A percentile compares a stretch with the other conserved stretches of the same genome.
phyloP scores from a whole-genome alignment of 2,888 invertebrate genomes.

The Pteria penguin region DNA sequence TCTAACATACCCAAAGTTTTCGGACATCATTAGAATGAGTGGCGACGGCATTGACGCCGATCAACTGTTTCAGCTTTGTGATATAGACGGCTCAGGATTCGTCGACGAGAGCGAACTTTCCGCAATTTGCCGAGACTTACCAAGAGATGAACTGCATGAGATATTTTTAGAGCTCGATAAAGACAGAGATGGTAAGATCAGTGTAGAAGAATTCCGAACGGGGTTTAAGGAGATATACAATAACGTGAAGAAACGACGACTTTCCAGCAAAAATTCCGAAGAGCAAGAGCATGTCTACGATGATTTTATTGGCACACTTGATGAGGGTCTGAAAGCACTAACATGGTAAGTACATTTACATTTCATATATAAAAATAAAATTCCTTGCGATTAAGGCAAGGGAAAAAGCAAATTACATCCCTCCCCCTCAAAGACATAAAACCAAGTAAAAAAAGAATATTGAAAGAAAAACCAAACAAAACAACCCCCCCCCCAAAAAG shows the following conservation, averaged over 20 bases:
- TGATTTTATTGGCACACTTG: constrained; percentile 68
- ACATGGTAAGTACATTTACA: constrained; percentile 77
- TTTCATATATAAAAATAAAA: no score
- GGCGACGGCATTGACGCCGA: constrained; percentile 35
- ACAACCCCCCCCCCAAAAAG: no score
- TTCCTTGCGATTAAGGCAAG: no score
- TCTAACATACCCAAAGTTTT: no score
- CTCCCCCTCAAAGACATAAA: no score
- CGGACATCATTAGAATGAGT: constrained; percentile 10
- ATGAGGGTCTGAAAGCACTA: constrained; percentile 70
- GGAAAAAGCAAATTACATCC: no score
- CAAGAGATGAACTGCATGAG: constrained; percentile 80
- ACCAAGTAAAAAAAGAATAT: no score
- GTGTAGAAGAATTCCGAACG: constrained; percentile 82
- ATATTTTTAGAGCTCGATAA: constrained; percentile 82
- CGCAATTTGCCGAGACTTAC: constrained; percentile 81
- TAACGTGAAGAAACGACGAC: constrained; percentile 61
- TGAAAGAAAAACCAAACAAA: no score
- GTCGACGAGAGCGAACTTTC: constrained; percentile 81
- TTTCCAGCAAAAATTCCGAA: constrained; percentile 56
- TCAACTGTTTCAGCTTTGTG: constrained; percentile 81
- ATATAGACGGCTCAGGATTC: constrained; percentile 80
- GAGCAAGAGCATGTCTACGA: constrained; percentile 57
- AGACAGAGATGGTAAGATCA: constrained; percentile 82
- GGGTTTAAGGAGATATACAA: constrained; percentile 79